phyloP scores from a whole-genome alignment of 2,797 vertebrate species.

The Philypnodon macrostomus region DNA sequence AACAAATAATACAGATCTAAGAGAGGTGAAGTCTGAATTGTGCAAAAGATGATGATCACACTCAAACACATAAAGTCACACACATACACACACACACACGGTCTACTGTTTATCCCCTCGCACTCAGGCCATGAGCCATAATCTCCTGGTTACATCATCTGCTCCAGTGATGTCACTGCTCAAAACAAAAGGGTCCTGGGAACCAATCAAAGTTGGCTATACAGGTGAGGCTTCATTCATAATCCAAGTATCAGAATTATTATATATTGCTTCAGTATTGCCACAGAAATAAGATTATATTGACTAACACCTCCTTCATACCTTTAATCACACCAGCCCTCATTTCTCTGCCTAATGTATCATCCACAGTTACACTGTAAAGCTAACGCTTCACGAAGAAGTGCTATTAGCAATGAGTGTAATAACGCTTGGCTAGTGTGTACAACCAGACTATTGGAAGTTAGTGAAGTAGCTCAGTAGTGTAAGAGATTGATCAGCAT shows the following conservation, averaged over 20 bases:
- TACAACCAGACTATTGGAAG: conserved; percentile 16
- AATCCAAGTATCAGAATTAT: conserved; percentile 59
- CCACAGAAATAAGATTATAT: conserved; percentile 69
- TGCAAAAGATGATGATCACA: conserved; percentile 37
- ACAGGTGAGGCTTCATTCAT: conserved; percentile 59
- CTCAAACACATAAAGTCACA: not conserved
- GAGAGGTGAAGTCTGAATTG: conserved; percentile 38
- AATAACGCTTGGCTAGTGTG: conserved; percentile 16
- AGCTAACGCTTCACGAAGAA: conserved; percentile 14
- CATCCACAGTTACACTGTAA: conserved; percentile 37
- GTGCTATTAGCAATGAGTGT: not conserved
- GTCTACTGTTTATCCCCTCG: conserved; percentile 25
- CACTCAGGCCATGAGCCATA: conserved; percentile 37
- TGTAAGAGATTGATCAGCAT: conserved; percentile 55
- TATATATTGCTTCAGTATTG: conserved; percentile 82
- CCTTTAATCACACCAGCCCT: conserved; percentile 53
- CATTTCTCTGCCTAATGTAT: conserved; percentile 60
- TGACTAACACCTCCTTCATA: conserved; percentile 59
- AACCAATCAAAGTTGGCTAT: conserved; percentile 59
- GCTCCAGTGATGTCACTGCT: conserved; percentile 55
- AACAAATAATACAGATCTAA: conserved; percentile 26
- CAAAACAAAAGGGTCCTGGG: conserved; percentile 39
- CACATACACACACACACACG: conserved; percentile 1
- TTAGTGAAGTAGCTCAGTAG: conserved; percentile 62
- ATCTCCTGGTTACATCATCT: conserved; percentile 69